Conservation (phyloP, 2,797 vertebrate species). For the Microhierax caerulescens region DNA sequence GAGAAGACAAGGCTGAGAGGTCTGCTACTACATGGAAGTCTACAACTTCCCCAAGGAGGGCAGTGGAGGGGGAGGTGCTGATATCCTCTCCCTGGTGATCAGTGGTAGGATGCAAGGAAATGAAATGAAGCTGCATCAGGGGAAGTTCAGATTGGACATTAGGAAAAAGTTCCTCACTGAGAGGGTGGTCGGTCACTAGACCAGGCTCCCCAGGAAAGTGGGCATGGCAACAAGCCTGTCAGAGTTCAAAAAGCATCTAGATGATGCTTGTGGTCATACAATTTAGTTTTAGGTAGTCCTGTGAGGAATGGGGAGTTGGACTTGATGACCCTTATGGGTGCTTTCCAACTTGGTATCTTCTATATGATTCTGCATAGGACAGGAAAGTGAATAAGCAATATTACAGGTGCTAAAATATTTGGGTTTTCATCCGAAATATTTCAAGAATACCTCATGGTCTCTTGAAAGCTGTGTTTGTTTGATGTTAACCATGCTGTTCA, state of each 20-base stretch:
- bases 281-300: not conserved
- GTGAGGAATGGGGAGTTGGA: not conserved
- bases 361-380: not conserved
- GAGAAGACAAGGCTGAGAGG: no score
- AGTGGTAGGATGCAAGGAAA: not conserved
- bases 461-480: not conserved
- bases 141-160: no score
- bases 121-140: not conserved
- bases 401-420: not conserved
- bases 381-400: not conserved
- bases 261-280: not conserved
- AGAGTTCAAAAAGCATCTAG: not conserved
- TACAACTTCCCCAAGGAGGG: not conserved
- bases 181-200: not conserved
- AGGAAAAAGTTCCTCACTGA: not conserved
- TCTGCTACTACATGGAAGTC: no score
- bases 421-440: not conserved
- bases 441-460: not conserved
- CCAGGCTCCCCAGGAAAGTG: not conserved
- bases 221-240: not conserved
- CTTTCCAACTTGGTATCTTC: not conserved
- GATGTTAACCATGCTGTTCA: not conserved
- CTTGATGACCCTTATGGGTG: no score
- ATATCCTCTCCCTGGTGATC: not conserved
- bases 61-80: rapidly evolving